Evolutionary conservation across 2,888 invertebrate species (phyloP), one percentile per base, ranked within the genome.

Genomic region (Bembecia ichneumoniformis): DNA sequence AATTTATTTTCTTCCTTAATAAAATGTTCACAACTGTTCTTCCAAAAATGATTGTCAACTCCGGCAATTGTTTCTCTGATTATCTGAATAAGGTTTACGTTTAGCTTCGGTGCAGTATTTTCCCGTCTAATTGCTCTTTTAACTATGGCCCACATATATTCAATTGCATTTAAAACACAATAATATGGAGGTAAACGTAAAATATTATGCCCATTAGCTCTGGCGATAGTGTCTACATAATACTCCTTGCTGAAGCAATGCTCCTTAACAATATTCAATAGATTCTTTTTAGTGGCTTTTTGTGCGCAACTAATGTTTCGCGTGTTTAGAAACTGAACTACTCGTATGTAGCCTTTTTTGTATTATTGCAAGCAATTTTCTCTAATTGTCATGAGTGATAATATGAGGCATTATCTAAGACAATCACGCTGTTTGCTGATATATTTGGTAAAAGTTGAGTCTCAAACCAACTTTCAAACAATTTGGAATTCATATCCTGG

Each of bases 91-190:
- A n/a, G n/a, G n/a, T n/a, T n/a, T n/a, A n/a, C n/a, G n/a, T n/a
- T n/a, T n/a, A n/a, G n/a, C n/a, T n/a, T n/a, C n/a, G n/a, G n/a
- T n/a, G n/a, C n/a, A n/a, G n/a, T n/a, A n/a, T n/a, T n/a, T n/a
- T n/a, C n/a, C n/a, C n/a, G n/a, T n/a, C n/a, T 17, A 17, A 17
- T 17, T 2, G 17, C 17, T 17, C 17, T 17, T 17, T 17, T 17
- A 17, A 17, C 17, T 17, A 17, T 17, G 17, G 17, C 17, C 17
- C 17, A 17, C 3, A 17, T 17, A 48, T n/a, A n/a, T n/a, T n/a
- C n/a, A n/a, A n/a, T 48, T 48, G 48, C 44, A 44, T 48, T 48
- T 35, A 48, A 16, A 28, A 44, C 16, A 35, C 48, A 48, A 44
- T 48, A 44, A 43, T 48, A 48, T 43, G 43, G 48, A 20, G 48